Conservation (phyloP, 1,140 invertebrate genomes). For the Penaeus indicus region DNA sequence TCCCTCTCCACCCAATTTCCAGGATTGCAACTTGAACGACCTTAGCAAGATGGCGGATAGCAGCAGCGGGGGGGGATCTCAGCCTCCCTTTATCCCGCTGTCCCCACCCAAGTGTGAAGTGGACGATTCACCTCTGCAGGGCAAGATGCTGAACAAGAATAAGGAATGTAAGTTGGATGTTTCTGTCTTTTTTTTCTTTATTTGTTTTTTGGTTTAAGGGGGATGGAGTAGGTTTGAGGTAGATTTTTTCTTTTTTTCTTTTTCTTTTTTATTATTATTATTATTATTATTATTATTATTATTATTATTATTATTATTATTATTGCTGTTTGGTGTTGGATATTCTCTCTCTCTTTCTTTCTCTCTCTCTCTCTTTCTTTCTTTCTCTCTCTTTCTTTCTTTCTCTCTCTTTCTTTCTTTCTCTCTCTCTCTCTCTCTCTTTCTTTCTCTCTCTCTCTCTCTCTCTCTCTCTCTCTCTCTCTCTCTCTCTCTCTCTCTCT, state of each 20-base stretch:
- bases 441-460: too few species aligned
- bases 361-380: too few species aligned
- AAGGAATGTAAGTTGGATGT: slow-evolving; percentile 90
- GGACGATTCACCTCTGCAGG: slow-evolving; percentile 90
- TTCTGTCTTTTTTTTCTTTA: background rate
- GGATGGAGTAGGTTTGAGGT: too few species aligned
- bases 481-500: too few species aligned
- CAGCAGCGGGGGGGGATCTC: slow-evolving; percentile 68
- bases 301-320: too few species aligned
- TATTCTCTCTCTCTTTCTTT: background rate
- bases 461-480: too few species aligned
- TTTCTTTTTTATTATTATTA: background rate
- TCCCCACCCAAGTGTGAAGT: slow-evolving; percentile 92
- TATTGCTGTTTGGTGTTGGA: too few species aligned
- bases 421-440: too few species aligned
- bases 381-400: too few species aligned
- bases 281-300: too few species aligned
- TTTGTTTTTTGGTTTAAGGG: background rate
- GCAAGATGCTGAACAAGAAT: slow-evolving; percentile 92
- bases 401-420: too few species aligned
- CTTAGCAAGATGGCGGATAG: slow-evolving; percentile 78
- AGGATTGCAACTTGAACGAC: slow-evolving; percentile 70
- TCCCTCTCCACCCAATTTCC: slow-evolving; percentile 42
- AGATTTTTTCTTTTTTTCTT: background rate
- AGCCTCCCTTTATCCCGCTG: slow-evolving; percentile 65